These are phyloP conservation scores for Amphiprion clarkii DNA, from an alignment of 2,797 vertebrate species.

Conservation along the genomic window DNA sequence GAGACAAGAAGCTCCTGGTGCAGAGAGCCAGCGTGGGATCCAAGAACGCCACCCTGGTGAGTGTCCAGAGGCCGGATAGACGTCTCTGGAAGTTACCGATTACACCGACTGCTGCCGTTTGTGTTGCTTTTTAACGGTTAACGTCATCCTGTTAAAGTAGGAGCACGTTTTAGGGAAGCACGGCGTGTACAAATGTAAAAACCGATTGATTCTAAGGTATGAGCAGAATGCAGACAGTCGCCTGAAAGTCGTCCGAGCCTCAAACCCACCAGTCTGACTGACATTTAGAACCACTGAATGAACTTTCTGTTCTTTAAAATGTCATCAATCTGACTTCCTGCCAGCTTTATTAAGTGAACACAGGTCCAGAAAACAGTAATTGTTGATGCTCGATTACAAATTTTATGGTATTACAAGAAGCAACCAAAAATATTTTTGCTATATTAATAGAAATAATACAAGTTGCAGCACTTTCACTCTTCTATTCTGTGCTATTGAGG, in stretches of 20 bases:
- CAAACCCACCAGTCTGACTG: not conserved
- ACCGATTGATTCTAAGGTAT: not conserved
- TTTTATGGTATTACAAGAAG: too few species aligned
- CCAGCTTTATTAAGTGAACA: too few species aligned
- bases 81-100: not conserved
- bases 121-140: not conserved
- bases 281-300: not conserved
- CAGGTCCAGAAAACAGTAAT: too few species aligned
- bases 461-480: too few species aligned
- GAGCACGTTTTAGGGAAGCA: too few species aligned
- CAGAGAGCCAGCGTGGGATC: constrained; percentile 95
- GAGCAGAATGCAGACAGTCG: not conserved
- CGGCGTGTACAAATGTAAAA: not conserved
- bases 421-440: too few species aligned
- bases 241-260: not conserved
- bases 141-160: not conserved
- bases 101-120: not conserved
- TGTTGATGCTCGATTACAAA: too few species aligned
- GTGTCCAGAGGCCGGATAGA: constrained; percentile 59
- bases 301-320: too few species aligned
- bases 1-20: constrained; percentile 95
- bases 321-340: too few species aligned
- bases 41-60: constrained; percentile 94
- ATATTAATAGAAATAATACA: too few species aligned
- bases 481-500: too few species aligned